Evolutionary conservation across 2,888 invertebrate genomes (phyloP).

Genomic region (Conops quadrifasciatus): DNA sequence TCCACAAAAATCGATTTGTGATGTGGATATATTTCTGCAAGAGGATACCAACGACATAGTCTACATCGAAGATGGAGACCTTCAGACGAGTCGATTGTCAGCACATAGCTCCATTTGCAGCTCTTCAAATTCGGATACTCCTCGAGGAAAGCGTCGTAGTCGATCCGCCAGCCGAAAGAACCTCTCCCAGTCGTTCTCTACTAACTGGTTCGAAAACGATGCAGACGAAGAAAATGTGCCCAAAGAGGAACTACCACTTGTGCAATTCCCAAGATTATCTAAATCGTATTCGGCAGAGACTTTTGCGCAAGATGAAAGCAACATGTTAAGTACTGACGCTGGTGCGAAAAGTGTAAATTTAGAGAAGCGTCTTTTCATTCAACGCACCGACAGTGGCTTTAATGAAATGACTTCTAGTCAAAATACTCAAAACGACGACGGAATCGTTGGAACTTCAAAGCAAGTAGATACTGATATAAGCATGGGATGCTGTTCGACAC

Average conservation of each 20-base stretch:
- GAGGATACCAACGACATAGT: constrained; percentile 50
- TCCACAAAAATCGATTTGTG: constrained; percentile 1
- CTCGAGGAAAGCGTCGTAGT: constrained; percentile 56
- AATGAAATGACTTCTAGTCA: constrained; percentile 55
- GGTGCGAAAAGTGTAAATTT: constrained; percentile 10
- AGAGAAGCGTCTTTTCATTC: constrained; percentile 43
- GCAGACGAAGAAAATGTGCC: constrained; percentile 39
- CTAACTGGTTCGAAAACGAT: constrained; percentile 49
- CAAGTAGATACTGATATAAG: constrained; percentile 45
- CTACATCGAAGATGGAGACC: constrained; percentile 51
- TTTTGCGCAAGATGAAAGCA: not conserved
- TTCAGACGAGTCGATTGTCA: constrained; percentile 58
- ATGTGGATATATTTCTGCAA: constrained; percentile 45
- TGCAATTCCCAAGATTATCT: not conserved
- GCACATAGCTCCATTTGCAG: constrained; percentile 51
- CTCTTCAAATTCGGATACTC: constrained; percentile 59
- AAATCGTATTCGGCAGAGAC: not conserved
- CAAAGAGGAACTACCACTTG: not conserved
- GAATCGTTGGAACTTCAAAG: constrained; percentile 14
- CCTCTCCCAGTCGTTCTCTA: constrained; percentile 62
- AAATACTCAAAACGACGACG: constrained; percentile 20
- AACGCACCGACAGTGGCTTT: constrained; percentile 63
- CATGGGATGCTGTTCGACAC: constrained; percentile 53
- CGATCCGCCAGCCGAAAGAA: constrained; percentile 63
- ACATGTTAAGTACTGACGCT: not conserved